Evolutionary conservation across 1,140 invertebrate species (phyloP), one percentile per base, ranked within the genome.

Genomic region (Calosoma granatense): DNA sequence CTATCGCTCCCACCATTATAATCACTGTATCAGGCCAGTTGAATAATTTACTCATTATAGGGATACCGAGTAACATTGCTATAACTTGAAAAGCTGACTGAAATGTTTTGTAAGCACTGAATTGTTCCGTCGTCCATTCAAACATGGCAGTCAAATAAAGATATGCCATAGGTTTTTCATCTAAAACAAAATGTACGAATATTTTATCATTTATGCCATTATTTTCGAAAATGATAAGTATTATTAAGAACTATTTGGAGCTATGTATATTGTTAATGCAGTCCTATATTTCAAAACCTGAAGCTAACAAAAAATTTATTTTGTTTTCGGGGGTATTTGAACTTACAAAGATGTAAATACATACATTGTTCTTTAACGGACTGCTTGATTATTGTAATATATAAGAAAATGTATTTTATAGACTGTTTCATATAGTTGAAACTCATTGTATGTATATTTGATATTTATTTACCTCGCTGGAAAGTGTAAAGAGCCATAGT

Each of bases 401-500:
- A n/a, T n/a, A n/a, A n/a, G n/a, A n/a, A 55, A 36, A 17, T 11
- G 22, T 22, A 20, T 53, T 53, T 22, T 12, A 26, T 11, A 57
- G 3, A n/a, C 14, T 20, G 14, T 19, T 57, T 55, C 0, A 11
- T 21, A 26, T 12, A n/a, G 19, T 36, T 9, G 26, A 36, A 36
- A 36, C 6, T 36, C 26, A n/a, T n/a, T n/a, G n/a, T n/a, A n/a
- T n/a, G 20, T 22, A 19, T n/a, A 17, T 3, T 19, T n/a, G 53
- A 4, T 11, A 14, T 30, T 21, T n/a, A 53, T 20, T 61, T 60
- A 78, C 77, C 77, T 66, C 87, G 77, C 71, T 89, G 87, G 60
- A 89, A 88, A 41, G 85, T 85, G 63, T 89, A 90, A 11, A 88
- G 72, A 1, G 77, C 78, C 85, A 88, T 88, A 2, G 81, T 77